Evolutionary conservation across 2,797 vertebrate genomes (phyloP).

Genomic region (Cuniculus paca): DNA sequence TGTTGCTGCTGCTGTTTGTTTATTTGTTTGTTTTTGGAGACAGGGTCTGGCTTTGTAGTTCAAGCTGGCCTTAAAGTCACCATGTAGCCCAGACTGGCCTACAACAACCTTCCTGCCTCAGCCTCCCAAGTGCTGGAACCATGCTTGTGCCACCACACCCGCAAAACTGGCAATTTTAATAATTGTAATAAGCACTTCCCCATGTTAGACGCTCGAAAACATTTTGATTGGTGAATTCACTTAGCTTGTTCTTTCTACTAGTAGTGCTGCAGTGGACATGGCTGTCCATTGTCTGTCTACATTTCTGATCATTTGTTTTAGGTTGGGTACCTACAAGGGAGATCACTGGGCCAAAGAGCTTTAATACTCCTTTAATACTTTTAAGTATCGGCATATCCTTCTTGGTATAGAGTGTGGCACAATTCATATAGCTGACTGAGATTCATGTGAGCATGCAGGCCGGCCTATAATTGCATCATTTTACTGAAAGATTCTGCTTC

Average conservation of each 20-base stretch:
- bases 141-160: neutral
- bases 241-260: neutral
- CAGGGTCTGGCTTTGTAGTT: neutral
- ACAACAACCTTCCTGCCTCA: neutral
- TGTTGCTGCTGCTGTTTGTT: neutral
- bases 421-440: neutral
- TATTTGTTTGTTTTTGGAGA: neutral
- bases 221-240: conserved; percentile 37
- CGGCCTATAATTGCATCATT: neutral
- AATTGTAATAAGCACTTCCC: neutral
- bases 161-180: neutral
- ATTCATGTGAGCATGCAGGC: neutral
- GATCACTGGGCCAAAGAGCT: neutral
- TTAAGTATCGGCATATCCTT: neutral
- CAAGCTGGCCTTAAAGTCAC: too few relatives aligned
- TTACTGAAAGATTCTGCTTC: conserved; percentile 5
- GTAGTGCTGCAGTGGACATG: neutral
- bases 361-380: neutral
- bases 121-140: neutral
- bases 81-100: neutral
- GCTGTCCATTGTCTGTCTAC: neutral
- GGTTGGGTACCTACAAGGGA: neutral
- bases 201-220: conserved; percentile 33
- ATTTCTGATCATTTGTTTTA: neutral
- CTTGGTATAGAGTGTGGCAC: neutral